Conservation (phyloP, 2,113 vertebrate genomes). For the Calcarius ornatus region DNA sequence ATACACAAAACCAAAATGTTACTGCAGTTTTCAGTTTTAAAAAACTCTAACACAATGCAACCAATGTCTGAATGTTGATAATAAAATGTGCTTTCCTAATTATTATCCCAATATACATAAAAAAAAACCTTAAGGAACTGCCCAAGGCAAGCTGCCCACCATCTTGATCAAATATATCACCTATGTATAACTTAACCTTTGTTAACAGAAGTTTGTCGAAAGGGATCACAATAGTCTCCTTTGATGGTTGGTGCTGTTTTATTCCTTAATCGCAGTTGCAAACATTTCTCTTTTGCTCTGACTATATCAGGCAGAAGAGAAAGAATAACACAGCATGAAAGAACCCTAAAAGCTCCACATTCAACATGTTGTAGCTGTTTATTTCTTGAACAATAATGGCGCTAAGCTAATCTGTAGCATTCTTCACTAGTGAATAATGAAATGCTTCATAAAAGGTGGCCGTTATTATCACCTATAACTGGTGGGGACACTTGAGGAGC, state of each 20-base stretch:
- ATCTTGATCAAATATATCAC: not conserved
- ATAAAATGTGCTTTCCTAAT: not conserved
- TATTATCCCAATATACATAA: not conserved
- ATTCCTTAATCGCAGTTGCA: not conserved
- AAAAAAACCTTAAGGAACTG: not conserved
- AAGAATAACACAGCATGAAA: not conserved
- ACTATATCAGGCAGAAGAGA: not conserved
- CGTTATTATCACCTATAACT: not conserved
- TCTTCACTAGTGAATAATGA: not conserved
- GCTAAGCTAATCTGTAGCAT: not conserved
- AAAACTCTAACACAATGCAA: not conserved
- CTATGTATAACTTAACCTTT: not conserved
- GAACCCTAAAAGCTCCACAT: not conserved
- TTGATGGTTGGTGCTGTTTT: not conserved
- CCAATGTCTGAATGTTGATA: not conserved
- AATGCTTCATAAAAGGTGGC: not conserved
- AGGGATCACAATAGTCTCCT: accelerated
- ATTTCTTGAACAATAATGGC: accelerated
- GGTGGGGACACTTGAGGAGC: not conserved
- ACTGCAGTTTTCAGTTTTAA: not conserved
- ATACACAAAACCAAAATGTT: not conserved
- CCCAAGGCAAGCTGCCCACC: not conserved
- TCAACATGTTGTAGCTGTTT: not conserved
- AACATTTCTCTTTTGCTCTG: not conserved
- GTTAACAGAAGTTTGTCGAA: not conserved